Base-by-base conservation (phyloP, 2,888 invertebrate species). In the Agonopterix arenella region DNA sequence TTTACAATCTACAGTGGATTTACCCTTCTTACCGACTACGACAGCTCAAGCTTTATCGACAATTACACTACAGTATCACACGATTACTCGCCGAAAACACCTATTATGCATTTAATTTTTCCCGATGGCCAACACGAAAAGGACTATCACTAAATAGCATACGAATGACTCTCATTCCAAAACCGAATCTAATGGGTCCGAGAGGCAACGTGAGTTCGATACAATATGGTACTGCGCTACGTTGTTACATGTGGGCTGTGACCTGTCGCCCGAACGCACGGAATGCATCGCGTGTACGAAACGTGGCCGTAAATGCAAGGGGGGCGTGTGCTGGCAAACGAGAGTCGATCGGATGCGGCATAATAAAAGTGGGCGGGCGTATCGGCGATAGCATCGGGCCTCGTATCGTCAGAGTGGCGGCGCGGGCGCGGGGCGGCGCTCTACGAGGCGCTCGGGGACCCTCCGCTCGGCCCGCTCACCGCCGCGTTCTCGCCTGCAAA, bases 21-120 rank as follows among this genome's bases (percentile, higher is more conserved):
- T 81, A 83, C 84, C 81, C 80, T 81, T 79, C 76, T 82, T 70
- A 79, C 82, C 85, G 84, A 82, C 80, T 79, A 80, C 76, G 81
- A 78, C 80, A 77, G 84, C 82, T 80, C 81, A 84, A 85, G 84
- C 85, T 79, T 79, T 73, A 80, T 80, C 79, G 78, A 80, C 76
- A 76, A 78, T 79, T 71, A 84, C 78, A 75, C 82, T 84, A 84
- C 79, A 73, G 78, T 82, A 82, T 82, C 84, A 82, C 84, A 80
- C 82, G 79, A 80, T 73, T 72, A 80, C 81, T 80, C 84, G 84
- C 78, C 80, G 80, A 77, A 73, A 76, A 80, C 80, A 80, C 76
- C 78, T 81, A 82, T 80, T 81, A 83, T 81, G 81, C 80, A 80
- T 80, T 68, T 68, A 76, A 73, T 74, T 75, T 72, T 75, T 74